Base-by-base conservation (phyloP, 2,888 invertebrate species). In the Sesia apiformis region DNA sequence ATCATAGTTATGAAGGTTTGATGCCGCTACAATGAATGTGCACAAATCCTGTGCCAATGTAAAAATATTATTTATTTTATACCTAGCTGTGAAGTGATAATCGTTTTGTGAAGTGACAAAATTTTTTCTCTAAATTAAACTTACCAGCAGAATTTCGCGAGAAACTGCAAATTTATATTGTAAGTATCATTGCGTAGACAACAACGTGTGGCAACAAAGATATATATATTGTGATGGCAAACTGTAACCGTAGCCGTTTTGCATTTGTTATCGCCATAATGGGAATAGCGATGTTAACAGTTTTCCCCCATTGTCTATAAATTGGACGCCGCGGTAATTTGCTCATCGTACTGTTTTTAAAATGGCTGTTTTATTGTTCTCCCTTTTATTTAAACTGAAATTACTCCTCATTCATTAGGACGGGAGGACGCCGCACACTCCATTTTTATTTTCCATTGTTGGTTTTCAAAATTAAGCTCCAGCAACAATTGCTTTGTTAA, bases 361-460 rank as follows among this genome's bases (percentile, higher is more conserved):
- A 84, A 81, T 76, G 78, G 77, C 76, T 77, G 83, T 82, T 83
- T 82, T 84, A 85, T 86, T 84, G 83, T 84, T 78, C 80, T 71
- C 77, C 74, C 80, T 78, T 84, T 86, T 86, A 83, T 84, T 84
- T 84, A 81, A 81, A 81, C 80, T 83, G 78, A 84, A 84, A 85
- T 86, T 85, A 82, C 82, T 81, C 77, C 81, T 80, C 84, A 84
- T 86, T 87, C 84, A 87, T 86, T 84, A 84, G 80, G 76, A 71
- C 63, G 69, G 74, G 74, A 73, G 77, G 74, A 78, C 76, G 82
- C 73, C 69, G 79, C 77, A 76, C 74, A 77, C 70, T 81, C 73
- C 76, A 78, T 81, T 84, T 84, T 86, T 83, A 83, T 83, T 80
- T 83, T 78, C 79, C 84, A 85, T 85, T 86, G 86, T 84, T 85